Evolutionary conservation across 2,888 invertebrate species (phyloP), one percentile per base, ranked within the genome.

Genomic region (Latrodectus elegans): DNA sequence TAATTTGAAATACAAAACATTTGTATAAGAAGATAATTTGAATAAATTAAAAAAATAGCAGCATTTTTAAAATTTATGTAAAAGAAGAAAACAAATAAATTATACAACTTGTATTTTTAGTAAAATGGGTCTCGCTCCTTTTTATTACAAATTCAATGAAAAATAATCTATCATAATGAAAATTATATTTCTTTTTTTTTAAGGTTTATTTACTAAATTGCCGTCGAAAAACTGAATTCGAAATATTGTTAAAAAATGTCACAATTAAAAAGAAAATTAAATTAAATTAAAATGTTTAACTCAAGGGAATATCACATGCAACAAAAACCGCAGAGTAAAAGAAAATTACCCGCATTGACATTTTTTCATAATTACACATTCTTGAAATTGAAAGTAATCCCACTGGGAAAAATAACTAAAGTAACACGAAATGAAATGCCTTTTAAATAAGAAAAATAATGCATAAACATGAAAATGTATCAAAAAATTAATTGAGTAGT

Each of bases 261-360:
- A 80, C 65, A 73, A 73, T 80, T 80, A 80, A 82, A 82, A 55
- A 67, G 17, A 82, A 75, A 82, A 67, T 74, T 82, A 82, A 82
- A 75, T 82, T 82, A 38, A 75, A 82, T 55, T 53, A 26, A 64
- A 51, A 38, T 22, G 38, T 38, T 38, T 2, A 38, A 38, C 70
- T 67, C 82, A 12, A 11, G 71, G 49, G 68, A 38, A 38, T 38
- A 3, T 38, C 38, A 38, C 6, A 38, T 38, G 38, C 38, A 38
- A 38, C 38, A 38, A 38, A 38, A 38, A 38, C 38, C 38, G 4
- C 38, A 38, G 4, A 1, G 1, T 38, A 38, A 38, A 38, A 38
- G 38, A 38, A 38, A 38, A 38, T 38, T 38, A 6, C 38, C 38
- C 38, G 38, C 38, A 38, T 38, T 38, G 38, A n/a, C 17, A 79